Percentiles rank a stretch among this genome's conserved stretches.
Conservation (phyloP, 2,888 invertebrate genomes). For the Zele albiditarsus region DNA sequence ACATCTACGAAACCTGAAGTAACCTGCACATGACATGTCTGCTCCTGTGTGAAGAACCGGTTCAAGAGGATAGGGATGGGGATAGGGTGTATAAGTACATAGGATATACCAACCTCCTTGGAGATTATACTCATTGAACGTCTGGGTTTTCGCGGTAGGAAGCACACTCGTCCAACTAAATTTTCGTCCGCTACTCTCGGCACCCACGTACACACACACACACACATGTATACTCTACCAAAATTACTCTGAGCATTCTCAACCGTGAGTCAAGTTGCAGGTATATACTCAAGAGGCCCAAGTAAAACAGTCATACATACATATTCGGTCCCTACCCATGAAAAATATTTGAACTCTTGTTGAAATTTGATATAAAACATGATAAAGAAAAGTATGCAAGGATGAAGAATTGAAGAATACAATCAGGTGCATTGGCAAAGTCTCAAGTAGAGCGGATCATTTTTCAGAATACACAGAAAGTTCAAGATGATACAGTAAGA, state of each 20-base stretch:
- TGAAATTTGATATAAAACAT: not conserved
- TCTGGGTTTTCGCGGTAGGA: constrained; percentile 23
- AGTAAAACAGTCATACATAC: not conserved
- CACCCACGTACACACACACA: not conserved
- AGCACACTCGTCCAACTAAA: constrained; percentile 7
- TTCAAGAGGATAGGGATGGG: constrained; percentile 11
- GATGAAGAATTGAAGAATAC: not conserved
- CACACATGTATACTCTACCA: not conserved
- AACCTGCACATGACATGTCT: not conserved
- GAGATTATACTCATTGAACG: constrained; percentile 30
- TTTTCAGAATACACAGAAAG: too few relatives aligned
- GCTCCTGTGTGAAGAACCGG: not conserved
- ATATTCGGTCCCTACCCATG: not conserved
- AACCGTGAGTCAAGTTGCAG: constrained; percentile 23
- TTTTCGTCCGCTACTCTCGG: not conserved
- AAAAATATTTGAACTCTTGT: not conserved
- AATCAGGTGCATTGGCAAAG: too few relatives aligned
- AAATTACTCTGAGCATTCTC: constrained; percentile 25
- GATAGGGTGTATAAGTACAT: not conserved
- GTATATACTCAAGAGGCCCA: constrained; percentile 11
- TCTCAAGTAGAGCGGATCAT: too few relatives aligned
- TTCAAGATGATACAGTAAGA: too few relatives aligned
- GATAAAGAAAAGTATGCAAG: not conserved
- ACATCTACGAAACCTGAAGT: not conserved
- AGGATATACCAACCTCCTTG: constrained; percentile 18